Evolutionary conservation across 35 echinoderm and acorn worm species (phyloP), one percentile per base, ranked within the genome.

Genomic region (Patiria miniata): DNA sequence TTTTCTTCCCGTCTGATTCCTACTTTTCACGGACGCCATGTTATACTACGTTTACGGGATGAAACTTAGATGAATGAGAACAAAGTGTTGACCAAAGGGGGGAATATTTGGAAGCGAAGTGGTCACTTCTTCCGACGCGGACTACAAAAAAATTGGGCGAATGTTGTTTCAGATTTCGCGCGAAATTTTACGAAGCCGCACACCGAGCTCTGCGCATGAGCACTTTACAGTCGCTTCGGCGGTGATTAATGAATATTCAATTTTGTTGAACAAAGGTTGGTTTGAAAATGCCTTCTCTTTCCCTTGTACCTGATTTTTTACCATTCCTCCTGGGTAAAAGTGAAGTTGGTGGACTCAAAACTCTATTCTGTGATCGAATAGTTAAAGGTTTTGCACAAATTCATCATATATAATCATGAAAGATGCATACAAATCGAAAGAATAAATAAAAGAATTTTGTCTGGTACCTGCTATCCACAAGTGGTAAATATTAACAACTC

Each of bases 141-240:
- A 29, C 61, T 12, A 3, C 61, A 32, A 7, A 32, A 32, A 32
- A 34, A 69, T 10, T 12, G 61, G 61, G 61, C 19, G 18, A 34
- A 69, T 69, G 61, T 69, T 69, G 10, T 69, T 69, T 69, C 28
- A 69, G 22, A 69, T 69, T 69, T 69, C 61, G 61, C 61, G 61
- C 61, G 61, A 69, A 69, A 69, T 32, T 34, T 26, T 22, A n/a
- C n/a, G 12, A 69, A 69, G 61, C 18, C 1, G 42, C 42, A 47
- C 42, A n/a, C 42, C 42, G 1, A 69, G 23, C 26, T 69, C 61
- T 69, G 61, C 61, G 61, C 61, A 69, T 69, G 61, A 69, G 34
- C 61, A 14, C 26, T 69, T 26, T 2, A 34, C 7, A 69, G 28
- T 16, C 0, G 61, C 7, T 47, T n/a, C n/a, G 61, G 29, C 61